phyloP scores from a whole-genome alignment of 2,113 vertebrate species.

The Numenius arquata region DNA sequence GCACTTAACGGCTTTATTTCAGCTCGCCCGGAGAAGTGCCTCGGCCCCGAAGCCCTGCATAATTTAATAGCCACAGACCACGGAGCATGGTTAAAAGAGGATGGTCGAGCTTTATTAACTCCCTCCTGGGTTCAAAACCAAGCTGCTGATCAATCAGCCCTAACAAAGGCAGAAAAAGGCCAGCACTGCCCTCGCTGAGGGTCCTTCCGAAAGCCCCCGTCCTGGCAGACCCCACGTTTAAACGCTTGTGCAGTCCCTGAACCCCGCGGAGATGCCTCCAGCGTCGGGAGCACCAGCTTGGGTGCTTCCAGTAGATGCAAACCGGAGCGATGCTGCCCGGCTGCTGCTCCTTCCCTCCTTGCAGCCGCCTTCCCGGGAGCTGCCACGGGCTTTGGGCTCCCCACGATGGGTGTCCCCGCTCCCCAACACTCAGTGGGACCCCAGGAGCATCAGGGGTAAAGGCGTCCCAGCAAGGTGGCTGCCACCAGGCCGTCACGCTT shows the following conservation, averaged over 20 bases:
- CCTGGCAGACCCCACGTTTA: neutral
- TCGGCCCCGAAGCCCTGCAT: neutral
- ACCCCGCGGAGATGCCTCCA: neutral
- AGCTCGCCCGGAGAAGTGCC: neutral
- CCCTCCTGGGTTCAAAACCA: neutral
- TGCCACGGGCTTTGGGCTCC: neutral
- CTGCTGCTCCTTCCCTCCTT: neutral
- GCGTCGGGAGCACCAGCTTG: neutral
- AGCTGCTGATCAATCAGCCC: neutral
- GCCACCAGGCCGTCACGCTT: neutral
- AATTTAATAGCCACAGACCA: neutral
- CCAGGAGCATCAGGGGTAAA: neutral
- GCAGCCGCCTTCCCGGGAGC: neutral
- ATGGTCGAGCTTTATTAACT: neutral
- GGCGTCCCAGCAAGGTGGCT: neutral
- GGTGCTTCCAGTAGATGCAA: neutral
- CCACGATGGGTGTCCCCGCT: rapidly evolving
- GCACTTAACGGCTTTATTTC: neutral
- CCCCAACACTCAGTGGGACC: rapidly evolving
- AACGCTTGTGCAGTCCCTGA: rapidly evolving
- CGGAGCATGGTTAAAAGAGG: neutral
- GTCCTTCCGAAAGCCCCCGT: neutral
- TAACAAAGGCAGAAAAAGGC: neutral
- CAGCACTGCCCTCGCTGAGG: neutral
- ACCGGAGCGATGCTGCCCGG: rapidly evolving